Evolutionary conservation across 2,888 invertebrate genomes (phyloP).

Genomic region (Agrochola litura): DNA sequence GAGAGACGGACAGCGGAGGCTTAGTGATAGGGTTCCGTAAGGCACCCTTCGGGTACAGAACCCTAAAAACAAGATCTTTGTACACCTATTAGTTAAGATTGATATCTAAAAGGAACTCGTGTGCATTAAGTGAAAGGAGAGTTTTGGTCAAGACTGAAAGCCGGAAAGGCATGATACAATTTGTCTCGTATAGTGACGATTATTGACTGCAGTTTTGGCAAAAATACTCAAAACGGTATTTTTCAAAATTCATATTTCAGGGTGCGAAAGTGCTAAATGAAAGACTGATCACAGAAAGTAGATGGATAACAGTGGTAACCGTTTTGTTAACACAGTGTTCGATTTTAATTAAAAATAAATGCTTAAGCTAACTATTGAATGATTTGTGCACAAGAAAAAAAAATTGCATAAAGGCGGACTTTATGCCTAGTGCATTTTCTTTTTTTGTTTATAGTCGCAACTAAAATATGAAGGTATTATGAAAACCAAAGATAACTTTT

Average conservation of each 20-base stretch:
- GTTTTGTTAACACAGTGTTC: neutral
- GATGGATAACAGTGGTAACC: neutral
- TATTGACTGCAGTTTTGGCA: neutral
- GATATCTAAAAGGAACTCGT: neutral
- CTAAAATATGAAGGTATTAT: constrained; percentile 3
- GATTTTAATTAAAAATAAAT: neutral
- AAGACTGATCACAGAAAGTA: constrained; percentile 2
- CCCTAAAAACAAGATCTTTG: too few species aligned
- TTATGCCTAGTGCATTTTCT: neutral
- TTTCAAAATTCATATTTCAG: neutral
- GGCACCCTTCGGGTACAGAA: too few species aligned
- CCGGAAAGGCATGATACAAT: neutral
- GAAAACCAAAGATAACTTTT: constrained; percentile 34
- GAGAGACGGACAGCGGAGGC: too few species aligned
- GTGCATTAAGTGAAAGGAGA: neutral
- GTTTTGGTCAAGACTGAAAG: constrained; percentile 7
- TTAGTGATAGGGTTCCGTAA: too few species aligned
- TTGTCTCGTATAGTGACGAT: neutral
- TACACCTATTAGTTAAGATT: neutral
- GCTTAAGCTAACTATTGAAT: neutral
- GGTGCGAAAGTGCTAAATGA: neutral
- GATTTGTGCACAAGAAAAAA: neutral
- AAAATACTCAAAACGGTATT: neutral
- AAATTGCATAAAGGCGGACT: neutral
- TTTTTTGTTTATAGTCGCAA: neutral